Conservation (phyloP, 2,113 vertebrate species). For the Leptodactylus fuscus region DNA sequence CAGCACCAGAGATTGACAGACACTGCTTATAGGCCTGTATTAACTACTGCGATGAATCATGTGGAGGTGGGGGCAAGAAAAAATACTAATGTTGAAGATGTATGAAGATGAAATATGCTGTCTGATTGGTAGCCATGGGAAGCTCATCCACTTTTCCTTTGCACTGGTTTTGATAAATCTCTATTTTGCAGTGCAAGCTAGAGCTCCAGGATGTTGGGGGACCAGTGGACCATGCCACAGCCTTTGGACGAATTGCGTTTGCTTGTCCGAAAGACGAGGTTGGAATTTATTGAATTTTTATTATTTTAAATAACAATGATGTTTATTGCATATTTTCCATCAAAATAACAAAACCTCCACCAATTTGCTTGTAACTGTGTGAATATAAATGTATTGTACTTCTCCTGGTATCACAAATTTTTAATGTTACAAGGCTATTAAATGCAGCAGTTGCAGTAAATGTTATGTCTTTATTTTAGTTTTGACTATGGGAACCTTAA, state of each 20-base stretch:
- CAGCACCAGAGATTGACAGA: no score
- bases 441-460: no score
- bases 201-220: slow-evolving; percentile 79
- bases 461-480: no score
- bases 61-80: no score
- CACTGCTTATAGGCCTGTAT: no score
- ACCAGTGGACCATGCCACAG: slow-evolving; percentile 85
- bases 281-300: background rate
- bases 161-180: background rate
- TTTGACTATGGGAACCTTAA: no score
- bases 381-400: background rate
- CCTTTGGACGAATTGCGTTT: slow-evolving; percentile 93
- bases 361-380: background rate
- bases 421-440: no score
- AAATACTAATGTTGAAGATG: no score
- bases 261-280: slow-evolving; percentile 91
- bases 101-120: background rate
- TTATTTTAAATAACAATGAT: background rate
- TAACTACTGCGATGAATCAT: no score
- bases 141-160: background rate
- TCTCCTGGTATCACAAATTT: no score
- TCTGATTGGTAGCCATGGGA: background rate
- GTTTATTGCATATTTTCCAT: background rate
- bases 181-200: slow-evolving; percentile 84
- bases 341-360: background rate